A percentile compares a stretch with the other conserved stretches of the same genome.
Evolutionary conservation across 2,113 vertebrate species (phyloP).

Genomic region (Menura novaehollandiae): DNA sequence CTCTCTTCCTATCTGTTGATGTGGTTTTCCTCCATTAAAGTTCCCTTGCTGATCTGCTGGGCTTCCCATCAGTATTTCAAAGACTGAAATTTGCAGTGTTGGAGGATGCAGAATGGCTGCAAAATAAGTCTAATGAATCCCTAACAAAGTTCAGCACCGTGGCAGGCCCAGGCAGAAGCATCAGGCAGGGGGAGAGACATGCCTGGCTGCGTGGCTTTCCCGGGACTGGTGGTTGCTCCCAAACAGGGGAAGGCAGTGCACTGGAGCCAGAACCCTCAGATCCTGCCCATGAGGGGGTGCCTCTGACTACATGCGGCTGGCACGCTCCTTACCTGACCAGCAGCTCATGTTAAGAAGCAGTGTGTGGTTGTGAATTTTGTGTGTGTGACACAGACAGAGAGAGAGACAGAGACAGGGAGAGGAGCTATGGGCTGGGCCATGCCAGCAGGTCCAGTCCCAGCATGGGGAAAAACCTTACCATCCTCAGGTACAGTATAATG

Average conservation of each 20-base stretch:
- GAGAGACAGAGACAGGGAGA: neutral
- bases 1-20: neutral
- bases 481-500: constrained; percentile 98
- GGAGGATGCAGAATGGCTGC: neutral
- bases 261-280: neutral
- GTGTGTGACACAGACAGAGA: neutral
- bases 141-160: fast-evolving
- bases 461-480: constrained; percentile 73
- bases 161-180: neutral
- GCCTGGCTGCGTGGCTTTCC: neutral
- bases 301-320: neutral
- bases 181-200: neutral
- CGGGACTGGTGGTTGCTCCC: neutral
- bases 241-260: neutral
- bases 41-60: neutral
- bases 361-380: neutral
- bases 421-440: neutral
- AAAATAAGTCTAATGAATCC: neutral
- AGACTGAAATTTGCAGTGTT: neutral
- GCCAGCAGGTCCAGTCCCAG: neutral
- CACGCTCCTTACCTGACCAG: neutral
- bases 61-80: neutral
- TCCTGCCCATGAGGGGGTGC: neutral
- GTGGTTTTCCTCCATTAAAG: neutral
- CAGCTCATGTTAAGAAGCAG: neutral